These are phyloP conservation scores for Rambutsinella grinnellia DNA, from an alignment of 2,888 invertebrate genomes.

Conservation along the genomic window DNA sequence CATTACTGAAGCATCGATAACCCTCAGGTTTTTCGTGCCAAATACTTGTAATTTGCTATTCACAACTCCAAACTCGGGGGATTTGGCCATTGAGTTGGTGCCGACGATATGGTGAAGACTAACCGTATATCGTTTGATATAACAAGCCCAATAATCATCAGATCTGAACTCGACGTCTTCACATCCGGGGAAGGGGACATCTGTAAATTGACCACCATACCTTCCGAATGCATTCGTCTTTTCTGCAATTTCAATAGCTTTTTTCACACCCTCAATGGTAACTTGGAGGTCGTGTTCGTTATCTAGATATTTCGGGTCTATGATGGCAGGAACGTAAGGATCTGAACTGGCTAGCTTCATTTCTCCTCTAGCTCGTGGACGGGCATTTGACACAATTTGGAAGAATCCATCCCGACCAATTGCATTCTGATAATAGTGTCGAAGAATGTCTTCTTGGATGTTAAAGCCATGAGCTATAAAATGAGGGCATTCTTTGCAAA, in stretches of 20 bases:
- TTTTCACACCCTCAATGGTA: constrained; percentile 56
- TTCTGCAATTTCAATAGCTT: constrained; percentile 56
- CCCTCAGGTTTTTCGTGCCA: constrained; percentile 53
- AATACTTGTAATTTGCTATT: constrained; percentile 55
- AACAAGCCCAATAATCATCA: constrained; percentile 78
- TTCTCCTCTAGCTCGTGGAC: constrained; percentile 54
- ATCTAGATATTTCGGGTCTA: constrained; percentile 60
- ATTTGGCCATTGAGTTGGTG: constrained; percentile 78
- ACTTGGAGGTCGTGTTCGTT: constrained; percentile 56
- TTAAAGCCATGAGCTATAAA: constrained; percentile 53
- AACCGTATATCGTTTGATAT: constrained; percentile 74
- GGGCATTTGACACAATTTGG: constrained; percentile 47
- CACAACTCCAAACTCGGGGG: constrained; percentile 63
- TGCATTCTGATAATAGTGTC: constrained; percentile 52
- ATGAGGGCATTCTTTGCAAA: constrained; percentile 44
- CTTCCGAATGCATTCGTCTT: constrained; percentile 46
- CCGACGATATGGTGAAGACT: constrained; percentile 80
- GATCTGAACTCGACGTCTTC: constrained; percentile 70
- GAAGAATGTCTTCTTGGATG: constrained; percentile 34
- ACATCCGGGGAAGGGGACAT: constrained; percentile 60
- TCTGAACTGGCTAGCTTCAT: constrained; percentile 38
- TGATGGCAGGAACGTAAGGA: constrained; percentile 28
- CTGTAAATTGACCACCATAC: constrained; percentile 42
- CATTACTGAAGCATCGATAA: constrained; percentile 50
- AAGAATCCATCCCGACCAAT: constrained; percentile 46